Percentiles rank a stretch among this genome's conserved stretches.
These are phyloP conservation scores for Trissolcus brochymenae DNA, from an alignment of 2,888 invertebrate genomes.

Conservation along the genomic window DNA sequence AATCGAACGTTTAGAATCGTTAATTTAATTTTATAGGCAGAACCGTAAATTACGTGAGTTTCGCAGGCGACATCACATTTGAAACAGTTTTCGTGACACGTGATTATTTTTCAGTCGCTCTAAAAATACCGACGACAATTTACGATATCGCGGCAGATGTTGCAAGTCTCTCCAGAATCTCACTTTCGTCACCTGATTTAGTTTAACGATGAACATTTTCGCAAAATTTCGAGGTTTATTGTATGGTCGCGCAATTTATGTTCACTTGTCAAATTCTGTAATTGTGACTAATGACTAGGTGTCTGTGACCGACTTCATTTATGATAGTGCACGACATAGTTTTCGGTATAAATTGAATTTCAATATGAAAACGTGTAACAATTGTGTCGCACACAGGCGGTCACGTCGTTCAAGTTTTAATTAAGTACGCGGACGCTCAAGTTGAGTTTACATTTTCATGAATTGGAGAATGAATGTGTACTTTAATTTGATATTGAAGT, in stretches of 20 bases:
- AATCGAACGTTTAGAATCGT: conserved; percentile 38
- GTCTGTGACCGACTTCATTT: conserved; percentile 23
- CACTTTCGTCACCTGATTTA: conserved; percentile 53
- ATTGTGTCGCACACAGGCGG: background rate
- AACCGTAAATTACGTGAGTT: conserved; percentile 14
- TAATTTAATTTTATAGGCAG: conserved; percentile 38
- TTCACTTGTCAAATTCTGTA: conserved; percentile 27
- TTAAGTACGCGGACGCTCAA: conserved; percentile 27
- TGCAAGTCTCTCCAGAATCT: conserved; percentile 28
- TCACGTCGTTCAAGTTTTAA: conserved; percentile 14
- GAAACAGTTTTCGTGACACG: conserved; percentile 43
- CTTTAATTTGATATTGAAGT: conserved; percentile 32
- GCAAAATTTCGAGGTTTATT: conserved; percentile 31
- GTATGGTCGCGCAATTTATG: conserved; percentile 19
- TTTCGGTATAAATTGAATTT: conserved; percentile 24
- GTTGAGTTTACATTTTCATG: conserved; percentile 22
- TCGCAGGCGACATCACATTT: conserved; percentile 36
- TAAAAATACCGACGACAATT: conserved; percentile 52
- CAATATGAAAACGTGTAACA: conserved; percentile 28
- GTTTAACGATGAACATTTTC: conserved; percentile 31
- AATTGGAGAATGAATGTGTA: background rate
- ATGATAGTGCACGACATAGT: conserved; percentile 14
- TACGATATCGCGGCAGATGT: conserved; percentile 49
- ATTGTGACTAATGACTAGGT: conserved; percentile 23
- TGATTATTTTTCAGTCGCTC: conserved; percentile 48